Base-by-base conservation (phyloP, 2,797 vertebrate species). In the Pseudochromis fuscus region DNA sequence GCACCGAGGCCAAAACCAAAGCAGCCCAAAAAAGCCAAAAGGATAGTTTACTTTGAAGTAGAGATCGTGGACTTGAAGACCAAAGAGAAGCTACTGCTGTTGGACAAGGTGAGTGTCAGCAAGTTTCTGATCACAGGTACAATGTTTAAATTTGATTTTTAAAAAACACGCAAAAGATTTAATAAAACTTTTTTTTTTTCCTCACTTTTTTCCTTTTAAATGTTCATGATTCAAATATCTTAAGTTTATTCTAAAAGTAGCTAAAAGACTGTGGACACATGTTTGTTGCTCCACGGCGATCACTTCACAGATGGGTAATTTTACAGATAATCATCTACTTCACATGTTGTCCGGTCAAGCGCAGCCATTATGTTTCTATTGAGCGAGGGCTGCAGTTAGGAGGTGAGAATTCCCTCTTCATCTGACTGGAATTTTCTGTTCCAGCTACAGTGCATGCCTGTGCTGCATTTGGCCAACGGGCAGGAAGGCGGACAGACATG, bases 41-140 rank as follows among this genome's bases (percentile, higher is more conserved):
- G 95, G 86, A 96, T 95, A 15, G 95, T 98, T 82, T 97, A 96
- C 88, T 98, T 98, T 58, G 96, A 98, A 94, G 96, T 98, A 93
- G 97, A 98, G 93, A 96, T 98, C 40, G 73, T 96, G 89, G 94
- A 97, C 0, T 91, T 92, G 19, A 97, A 95, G 88, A 97, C 95
- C 0, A 94, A 93, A 76, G 96, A 97, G 89, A 98, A 97, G 83
- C 95, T 98, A 21, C 94, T 97, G 63, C 94, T 98, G 80, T 88
- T 97, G 83, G 97, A 98, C 83, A 98, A 98, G 94, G 97, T 97
- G 88, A 82, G 93, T 52, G 68, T 70, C 35, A 7, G 19, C 19
- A 60, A 18, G 25, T 19, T 15, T 45, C 7, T 44, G 49, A 33
- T 25, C 15, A 25, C 46, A 25, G 23, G 11, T 13, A 48, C 23